A percentile compares a stretch with the other conserved stretches of the same genome.
Conservation (phyloP, 2,113 vertebrate species). For the Serilophus lunatus region DNA sequence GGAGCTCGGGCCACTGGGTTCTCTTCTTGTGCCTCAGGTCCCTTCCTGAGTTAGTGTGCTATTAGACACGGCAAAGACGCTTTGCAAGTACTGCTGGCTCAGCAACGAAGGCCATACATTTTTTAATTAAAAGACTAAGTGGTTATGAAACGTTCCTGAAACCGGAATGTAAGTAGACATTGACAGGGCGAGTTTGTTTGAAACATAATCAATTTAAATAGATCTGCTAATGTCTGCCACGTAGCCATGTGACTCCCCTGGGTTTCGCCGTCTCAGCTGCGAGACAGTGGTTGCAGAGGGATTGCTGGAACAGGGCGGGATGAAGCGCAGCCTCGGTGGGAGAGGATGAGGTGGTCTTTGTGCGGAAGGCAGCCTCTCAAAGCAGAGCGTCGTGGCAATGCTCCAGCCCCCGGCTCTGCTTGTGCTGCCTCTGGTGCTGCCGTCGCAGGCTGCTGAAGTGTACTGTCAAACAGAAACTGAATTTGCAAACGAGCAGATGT, state of each 20-base stretch:
- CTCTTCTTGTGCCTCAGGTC: not conserved
- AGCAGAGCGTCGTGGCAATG: not conserved
- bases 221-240: not conserved
- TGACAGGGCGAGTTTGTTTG: not conserved
- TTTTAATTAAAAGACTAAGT: not conserved
- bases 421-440: not conserved
- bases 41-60: not conserved
- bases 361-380: not conserved
- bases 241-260: not conserved
- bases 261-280: not conserved
- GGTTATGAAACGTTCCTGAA: not conserved
- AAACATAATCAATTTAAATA: not conserved
- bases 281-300: not conserved
- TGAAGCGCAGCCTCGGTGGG: not conserved
- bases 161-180: not conserved
- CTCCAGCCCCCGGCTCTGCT: not conserved
- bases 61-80: not conserved
- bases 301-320: not conserved
- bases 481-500: not conserved
- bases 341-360: not conserved
- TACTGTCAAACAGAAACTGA: not conserved
- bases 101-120: not conserved
- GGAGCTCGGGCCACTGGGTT: rapidly evolving
- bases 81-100: not conserved
- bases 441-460: rapidly evolving